A percentile compares a stretch with the other conserved stretches of the same genome.
Evolutionary conservation across 2,113 vertebrate genomes (phyloP).

Genomic region (Malurus alboscapulatus): DNA sequence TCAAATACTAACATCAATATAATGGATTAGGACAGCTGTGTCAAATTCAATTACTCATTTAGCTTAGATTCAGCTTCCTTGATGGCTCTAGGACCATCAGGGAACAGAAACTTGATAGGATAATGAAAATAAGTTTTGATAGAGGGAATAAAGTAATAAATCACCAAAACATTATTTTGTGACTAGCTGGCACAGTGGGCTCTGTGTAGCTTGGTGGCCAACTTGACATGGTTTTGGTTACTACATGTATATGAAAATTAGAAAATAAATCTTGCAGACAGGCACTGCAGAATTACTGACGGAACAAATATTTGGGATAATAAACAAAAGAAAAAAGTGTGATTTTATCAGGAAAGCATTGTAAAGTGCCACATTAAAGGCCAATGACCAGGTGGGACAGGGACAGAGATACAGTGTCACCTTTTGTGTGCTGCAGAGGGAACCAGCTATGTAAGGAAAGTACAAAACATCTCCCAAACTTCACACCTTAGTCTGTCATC

Average conservation of each 20-base stretch:
- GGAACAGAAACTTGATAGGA: neutral
- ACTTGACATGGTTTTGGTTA: neutral
- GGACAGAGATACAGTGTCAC: neutral
- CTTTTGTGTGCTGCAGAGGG: neutral
- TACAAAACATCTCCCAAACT: neutral
- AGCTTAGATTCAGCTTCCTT: constrained; percentile 8
- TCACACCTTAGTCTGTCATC: neutral
- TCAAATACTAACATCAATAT: neutral
- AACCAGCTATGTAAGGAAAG: accelerated
- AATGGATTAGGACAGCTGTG: constrained; percentile 34
- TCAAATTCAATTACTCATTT: constrained; percentile 49
- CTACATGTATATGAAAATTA: neutral
- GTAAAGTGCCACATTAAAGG: neutral
- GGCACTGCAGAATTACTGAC: neutral
- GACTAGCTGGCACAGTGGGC: neutral
- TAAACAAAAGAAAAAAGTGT: neutral
- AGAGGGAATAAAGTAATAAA: neutral
- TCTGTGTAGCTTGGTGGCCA: neutral
- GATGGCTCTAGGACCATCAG: neutral
- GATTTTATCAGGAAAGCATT: neutral
- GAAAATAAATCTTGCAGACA: neutral
- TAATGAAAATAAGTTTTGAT: constrained; percentile 27
- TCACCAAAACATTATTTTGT: neutral
- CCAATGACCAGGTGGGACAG: neutral
- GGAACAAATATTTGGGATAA: neutral